Percentiles rank a stretch among this genome's conserved stretches.
phyloP scores from a whole-genome alignment of 2,888 invertebrate species.

The Omphaloscelis lunosa region DNA sequence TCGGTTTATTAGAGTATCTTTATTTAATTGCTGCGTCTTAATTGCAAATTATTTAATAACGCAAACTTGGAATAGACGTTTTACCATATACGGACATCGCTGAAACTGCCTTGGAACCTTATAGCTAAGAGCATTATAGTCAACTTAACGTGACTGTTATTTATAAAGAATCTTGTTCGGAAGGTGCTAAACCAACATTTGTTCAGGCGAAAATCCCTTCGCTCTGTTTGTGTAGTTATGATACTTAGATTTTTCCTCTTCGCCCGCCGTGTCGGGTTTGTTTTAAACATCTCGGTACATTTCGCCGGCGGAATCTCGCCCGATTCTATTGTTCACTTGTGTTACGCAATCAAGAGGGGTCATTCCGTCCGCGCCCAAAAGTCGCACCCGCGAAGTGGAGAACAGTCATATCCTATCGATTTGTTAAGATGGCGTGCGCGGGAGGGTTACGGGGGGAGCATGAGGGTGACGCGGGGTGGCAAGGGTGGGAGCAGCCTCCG shows the following conservation, averaged over 20 bases:
- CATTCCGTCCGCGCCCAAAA: conserved; percentile 89
- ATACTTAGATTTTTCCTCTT: conserved; percentile 56
- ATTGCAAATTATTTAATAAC: conserved; percentile 38
- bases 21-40: conserved; percentile 46
- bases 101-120: conserved; percentile 27
- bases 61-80: conserved; percentile 36
- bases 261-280: conserved; percentile 29
- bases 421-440: conserved; percentile 90
- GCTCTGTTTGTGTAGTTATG: conserved; percentile 60
- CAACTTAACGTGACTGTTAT: conserved; percentile 34
- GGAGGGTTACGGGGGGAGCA: conserved; percentile 76
- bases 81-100: conserved; percentile 19
- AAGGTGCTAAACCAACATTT: conserved; percentile 59
- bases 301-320: conserved; percentile 58
- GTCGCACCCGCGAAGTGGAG: conserved; percentile 89
- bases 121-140: conserved; percentile 12
- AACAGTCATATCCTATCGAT: conserved; percentile 92
- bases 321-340: conserved; percentile 76
- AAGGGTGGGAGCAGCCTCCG: conserved; percentile 86
- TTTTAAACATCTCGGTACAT: conserved; percentile 51
- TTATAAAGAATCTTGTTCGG: conserved; percentile 56
- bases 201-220: conserved; percentile 53
- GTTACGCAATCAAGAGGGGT: conserved; percentile 87
- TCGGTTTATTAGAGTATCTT: conserved; percentile 34
- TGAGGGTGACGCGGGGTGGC: conserved; percentile 77